phyloP scores from a whole-genome alignment of 1,140 invertebrate genomes.

The Drosophila grimshawi region DNA sequence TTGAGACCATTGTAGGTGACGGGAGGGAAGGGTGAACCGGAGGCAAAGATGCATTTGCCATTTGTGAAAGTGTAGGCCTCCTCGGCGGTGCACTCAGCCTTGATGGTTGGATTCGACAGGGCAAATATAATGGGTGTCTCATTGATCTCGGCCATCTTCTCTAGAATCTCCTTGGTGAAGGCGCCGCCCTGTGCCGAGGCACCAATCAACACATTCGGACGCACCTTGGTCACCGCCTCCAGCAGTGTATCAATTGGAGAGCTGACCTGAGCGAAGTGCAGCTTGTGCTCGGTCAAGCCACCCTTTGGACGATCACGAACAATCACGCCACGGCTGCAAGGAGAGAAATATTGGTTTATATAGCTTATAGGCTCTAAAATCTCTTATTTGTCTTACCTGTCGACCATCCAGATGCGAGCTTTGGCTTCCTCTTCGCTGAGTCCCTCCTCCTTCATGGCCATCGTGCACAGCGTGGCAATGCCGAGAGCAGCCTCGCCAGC shows the following conservation, averaged over 20 bases:
- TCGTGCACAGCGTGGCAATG: conserved; percentile 92
- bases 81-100: conserved; percentile 99
- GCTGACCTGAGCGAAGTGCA: conserved; percentile 91
- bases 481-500: conserved; percentile 97
- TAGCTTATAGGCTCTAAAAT: background rate
- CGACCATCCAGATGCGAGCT: conserved; percentile 71
- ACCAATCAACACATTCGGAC: conserved; percentile 95
- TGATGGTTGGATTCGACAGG: conserved; percentile 97
- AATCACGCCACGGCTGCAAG: conserved; percentile 89
- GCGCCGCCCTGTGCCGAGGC: conserved; percentile 95
- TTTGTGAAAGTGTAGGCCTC: conserved; percentile 94
- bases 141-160: conserved; percentile 89
- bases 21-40: conserved; percentile 95
- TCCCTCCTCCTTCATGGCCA: conserved; percentile 96
- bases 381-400: conserved; percentile 85
- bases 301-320: conserved; percentile 91
- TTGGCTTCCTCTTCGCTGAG: conserved; percentile 83
- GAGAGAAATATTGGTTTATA: conserved; percentile 88
- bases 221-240: conserved; percentile 91
- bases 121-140: conserved; percentile 95
- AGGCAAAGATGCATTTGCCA: conserved; percentile 92
- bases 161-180: conserved; percentile 94
- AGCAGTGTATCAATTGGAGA: conserved; percentile 90
- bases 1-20: conserved; percentile 91
- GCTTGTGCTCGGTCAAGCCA: conserved; percentile 89